Percentiles rank a stretch among this genome's conserved stretches.
phyloP scores from a whole-genome alignment of 2,888 invertebrate species.

The Trichogramma evanescens region DNA sequence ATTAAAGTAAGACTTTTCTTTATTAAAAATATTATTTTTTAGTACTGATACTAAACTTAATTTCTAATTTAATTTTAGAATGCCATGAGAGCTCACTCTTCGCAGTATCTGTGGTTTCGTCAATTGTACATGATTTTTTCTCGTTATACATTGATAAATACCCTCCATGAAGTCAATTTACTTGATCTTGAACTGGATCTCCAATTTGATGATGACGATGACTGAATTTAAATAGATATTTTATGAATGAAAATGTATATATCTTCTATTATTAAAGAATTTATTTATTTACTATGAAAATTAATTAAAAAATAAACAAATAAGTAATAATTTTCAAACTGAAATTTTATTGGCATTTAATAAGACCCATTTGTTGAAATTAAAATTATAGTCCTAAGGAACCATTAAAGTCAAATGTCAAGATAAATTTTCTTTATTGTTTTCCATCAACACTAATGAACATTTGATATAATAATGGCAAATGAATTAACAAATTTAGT shows the following conservation, averaged over 20 bases:
- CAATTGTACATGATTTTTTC: constrained; percentile 82
- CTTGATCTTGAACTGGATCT: constrained; percentile 73
- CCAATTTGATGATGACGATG: constrained; percentile 54
- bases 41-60: background rate
- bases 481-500: constrained; percentile 18
- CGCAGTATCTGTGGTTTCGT: constrained; percentile 95
- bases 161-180: constrained; percentile 67
- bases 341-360: background rate
- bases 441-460: constrained; percentile 22
- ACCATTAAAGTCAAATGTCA: background rate
- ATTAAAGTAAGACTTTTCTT: constrained; percentile 35
- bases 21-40: background rate
- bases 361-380: background rate
- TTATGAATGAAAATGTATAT: constrained; percentile 14
- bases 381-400: background rate
- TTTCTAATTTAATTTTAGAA: constrained; percentile 46
- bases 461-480: constrained; percentile 20
- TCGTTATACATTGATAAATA: constrained; percentile 85
- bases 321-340: background rate
- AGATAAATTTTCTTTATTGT: constrained; percentile 22
- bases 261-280: background rate
- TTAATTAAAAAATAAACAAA: constrained; percentile 1
- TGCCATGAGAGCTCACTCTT: constrained; percentile 80
- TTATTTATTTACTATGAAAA: constrained; percentile 8
- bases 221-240: constrained; percentile 2